These are phyloP conservation scores for Podilymbus podiceps DNA, from an alignment of 2,113 vertebrate species.

Conservation along the genomic window DNA sequence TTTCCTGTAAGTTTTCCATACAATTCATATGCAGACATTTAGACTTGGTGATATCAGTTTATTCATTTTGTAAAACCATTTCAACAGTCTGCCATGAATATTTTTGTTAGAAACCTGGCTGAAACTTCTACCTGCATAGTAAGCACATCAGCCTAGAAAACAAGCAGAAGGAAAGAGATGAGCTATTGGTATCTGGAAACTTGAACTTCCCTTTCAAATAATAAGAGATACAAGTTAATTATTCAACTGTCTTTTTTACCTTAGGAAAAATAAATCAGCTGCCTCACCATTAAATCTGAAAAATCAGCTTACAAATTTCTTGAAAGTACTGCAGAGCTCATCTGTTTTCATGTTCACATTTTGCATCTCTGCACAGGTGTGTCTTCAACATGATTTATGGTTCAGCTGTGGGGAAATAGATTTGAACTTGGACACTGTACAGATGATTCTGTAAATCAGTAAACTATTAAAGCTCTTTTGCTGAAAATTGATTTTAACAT, in stretches of 20 bases:
- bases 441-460: conserved; percentile 36
- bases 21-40: background rate
- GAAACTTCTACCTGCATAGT: background rate
- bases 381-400: conserved; percentile 33
- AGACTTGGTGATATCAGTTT: background rate
- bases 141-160: background rate
- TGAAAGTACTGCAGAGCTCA: conserved; percentile 39
- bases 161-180: background rate
- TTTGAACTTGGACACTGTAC: conserved; percentile 3
- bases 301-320: background rate
- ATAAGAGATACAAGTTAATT: conserved; percentile 4
- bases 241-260: conserved; percentile 1
- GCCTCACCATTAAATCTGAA: background rate
- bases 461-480: background rate
- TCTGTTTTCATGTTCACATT: conserved; percentile 30
- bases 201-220: background rate
- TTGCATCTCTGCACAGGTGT: background rate
- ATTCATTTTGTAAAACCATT: background rate
- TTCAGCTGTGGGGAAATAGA: conserved; percentile 7
- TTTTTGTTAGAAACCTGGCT: background rate
- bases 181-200: background rate
- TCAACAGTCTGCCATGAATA: background rate
- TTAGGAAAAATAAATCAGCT: conserved; percentile 20
- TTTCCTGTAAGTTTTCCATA: background rate
- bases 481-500: conserved; percentile 15